Evolutionary conservation across 2,888 invertebrate species (phyloP).

Genomic region (Alsophila aescularia): DNA sequence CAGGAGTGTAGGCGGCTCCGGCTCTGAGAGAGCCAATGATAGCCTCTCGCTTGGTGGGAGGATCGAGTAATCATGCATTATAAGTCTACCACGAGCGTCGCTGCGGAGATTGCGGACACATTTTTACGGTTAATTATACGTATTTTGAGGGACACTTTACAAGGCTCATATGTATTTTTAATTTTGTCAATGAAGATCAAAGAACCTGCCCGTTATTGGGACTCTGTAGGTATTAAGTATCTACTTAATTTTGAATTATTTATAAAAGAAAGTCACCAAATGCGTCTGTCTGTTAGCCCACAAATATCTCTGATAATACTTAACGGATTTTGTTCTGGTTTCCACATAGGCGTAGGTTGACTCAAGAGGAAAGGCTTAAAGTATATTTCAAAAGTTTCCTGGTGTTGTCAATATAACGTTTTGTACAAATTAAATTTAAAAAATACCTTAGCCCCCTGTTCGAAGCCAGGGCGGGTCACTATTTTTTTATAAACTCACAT

Average conservation of each 20-base stretch:
- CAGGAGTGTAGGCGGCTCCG: conserved; percentile 79
- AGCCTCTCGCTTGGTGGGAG: conserved; percentile 72
- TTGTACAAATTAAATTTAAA: too few relatives aligned
- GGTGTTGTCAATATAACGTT: too few relatives aligned
- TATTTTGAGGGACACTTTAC: conserved; percentile 50
- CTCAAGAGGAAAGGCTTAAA: too few relatives aligned
- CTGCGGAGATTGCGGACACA: conserved; percentile 60
- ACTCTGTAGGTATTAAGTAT: conserved; percentile 37
- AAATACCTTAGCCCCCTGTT: too few relatives aligned
- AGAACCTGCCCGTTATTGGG: conserved; percentile 49
- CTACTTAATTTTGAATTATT: not conserved
- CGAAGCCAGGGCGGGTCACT: too few relatives aligned
- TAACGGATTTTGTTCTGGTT: too few relatives aligned
- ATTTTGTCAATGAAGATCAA: conserved; percentile 46
- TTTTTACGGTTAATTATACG: conserved; percentile 59
- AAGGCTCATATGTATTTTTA: conserved; percentile 43
- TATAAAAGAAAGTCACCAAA: too few relatives aligned
- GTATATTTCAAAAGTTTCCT: too few relatives aligned
- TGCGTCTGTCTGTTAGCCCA: too few relatives aligned
- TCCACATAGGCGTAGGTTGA: too few relatives aligned
- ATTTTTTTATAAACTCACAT: too few relatives aligned
- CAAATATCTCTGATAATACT: too few relatives aligned
- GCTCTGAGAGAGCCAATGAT: conserved; percentile 70
- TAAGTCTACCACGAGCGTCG: conserved; percentile 56
- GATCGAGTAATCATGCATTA: conserved; percentile 76